Percentiles rank a stretch among this genome's conserved stretches.
Conservation (phyloP, 1,140 invertebrate species). For the Solen grandis region DNA sequence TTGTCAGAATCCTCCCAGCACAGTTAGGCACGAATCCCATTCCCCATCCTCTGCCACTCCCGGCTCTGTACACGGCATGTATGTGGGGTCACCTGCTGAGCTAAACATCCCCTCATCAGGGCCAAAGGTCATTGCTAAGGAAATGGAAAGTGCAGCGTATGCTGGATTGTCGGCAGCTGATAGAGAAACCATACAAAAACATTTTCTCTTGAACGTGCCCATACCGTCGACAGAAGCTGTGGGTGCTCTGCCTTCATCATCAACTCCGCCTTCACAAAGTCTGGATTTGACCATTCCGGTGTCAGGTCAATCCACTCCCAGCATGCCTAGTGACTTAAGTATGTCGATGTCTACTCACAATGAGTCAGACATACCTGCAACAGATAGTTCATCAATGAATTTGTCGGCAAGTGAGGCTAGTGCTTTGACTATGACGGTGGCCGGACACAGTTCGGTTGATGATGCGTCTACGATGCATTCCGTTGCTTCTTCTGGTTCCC, state of each 20-base stretch:
- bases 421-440: background rate
- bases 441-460: background rate
- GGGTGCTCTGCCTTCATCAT: conserved; percentile 33
- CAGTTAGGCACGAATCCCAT: conserved; percentile 31
- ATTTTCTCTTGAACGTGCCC: conserved; percentile 51
- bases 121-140: conserved; percentile 49
- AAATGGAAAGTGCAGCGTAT: conserved; percentile 47
- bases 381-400: background rate
- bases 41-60: conserved; percentile 38
- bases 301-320: conserved; percentile 32
- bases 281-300: conserved; percentile 46
- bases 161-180: conserved; percentile 45
- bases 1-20: conserved; percentile 46
- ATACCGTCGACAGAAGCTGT: conserved; percentile 34
- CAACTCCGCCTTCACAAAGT: conserved; percentile 38
- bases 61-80: conserved; percentile 24
- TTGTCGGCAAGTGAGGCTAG: background rate
- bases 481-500: background rate
- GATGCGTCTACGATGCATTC: background rate
- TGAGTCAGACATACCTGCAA: background rate
- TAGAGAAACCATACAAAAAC: conserved; percentile 52
- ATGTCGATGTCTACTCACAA: background rate
- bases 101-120: conserved; percentile 41
- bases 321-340: conserved; percentile 3
- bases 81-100: conserved; percentile 39